Conservation (phyloP, 35 echinoderm and acorn worm genomes). For the Chiridota heheva region DNA sequence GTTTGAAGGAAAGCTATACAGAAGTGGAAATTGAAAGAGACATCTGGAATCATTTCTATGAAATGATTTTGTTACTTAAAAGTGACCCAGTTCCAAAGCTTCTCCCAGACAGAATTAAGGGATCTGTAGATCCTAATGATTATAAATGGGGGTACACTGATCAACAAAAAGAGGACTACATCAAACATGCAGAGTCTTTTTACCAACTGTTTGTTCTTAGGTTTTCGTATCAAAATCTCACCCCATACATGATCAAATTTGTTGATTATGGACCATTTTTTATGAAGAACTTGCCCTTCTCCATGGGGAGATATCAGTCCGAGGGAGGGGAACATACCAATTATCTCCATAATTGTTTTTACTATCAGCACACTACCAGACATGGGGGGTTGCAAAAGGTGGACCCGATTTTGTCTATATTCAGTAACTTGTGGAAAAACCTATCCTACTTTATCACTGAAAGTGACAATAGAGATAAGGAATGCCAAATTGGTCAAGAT, state of each 20-base stretch:
- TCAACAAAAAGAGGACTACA: slow-evolving; percentile 18
- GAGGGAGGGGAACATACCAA: slow-evolving; percentile 45
- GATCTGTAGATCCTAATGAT: slow-evolving; percentile 31
- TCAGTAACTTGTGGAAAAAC: slow-evolving; percentile 39
- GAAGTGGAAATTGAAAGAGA: slow-evolving; percentile 30
- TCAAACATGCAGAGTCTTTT: slow-evolving; percentile 45
- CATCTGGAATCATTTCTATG: slow-evolving; percentile 38
- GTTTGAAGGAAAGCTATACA: neutral
- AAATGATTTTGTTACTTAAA: slow-evolving; percentile 37
- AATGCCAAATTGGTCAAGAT: too few species aligned
- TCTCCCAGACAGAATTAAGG: slow-evolving; percentile 19
- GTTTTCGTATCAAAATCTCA: slow-evolving; percentile 46
- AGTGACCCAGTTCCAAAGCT: slow-evolving; percentile 20
- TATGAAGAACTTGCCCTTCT: slow-evolving; percentile 33
- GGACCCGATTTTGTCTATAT: slow-evolving; percentile 22
- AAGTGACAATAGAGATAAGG: too few species aligned
- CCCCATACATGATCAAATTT: slow-evolving; percentile 84
- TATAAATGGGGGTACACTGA: slow-evolving; percentile 67
- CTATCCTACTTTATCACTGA: slow-evolving; percentile 8
- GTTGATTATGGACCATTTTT: slow-evolving; percentile 56
- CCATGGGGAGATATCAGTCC: slow-evolving; percentile 54
- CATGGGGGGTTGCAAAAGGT: neutral
- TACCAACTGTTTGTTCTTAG: slow-evolving; percentile 51
- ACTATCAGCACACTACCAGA: slow-evolving; percentile 42
- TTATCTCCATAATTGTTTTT: slow-evolving; percentile 36